These are phyloP conservation scores for Spodoptera littoralis DNA, from an alignment of 2,888 invertebrate genomes.

Conservation along the genomic window DNA sequence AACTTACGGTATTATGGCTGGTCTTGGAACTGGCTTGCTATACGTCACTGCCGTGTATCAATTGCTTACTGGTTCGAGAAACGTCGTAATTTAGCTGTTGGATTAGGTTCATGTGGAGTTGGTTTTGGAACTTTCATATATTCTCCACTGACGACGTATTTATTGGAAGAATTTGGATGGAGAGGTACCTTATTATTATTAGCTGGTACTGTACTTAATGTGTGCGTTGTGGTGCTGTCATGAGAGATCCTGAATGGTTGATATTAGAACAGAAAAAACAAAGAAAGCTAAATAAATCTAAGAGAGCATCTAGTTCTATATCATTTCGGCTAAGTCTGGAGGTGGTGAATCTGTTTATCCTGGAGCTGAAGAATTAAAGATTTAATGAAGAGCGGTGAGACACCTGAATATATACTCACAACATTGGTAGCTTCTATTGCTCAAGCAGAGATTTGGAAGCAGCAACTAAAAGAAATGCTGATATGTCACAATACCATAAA, in stretches of 20 bases:
- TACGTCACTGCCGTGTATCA: constrained; percentile 97
- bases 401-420: constrained; percentile 91
- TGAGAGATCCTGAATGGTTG: constrained; percentile 96
- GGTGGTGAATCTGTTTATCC: constrained; percentile 89
- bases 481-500: constrained; percentile 77
- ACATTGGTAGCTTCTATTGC: constrained; percentile 90
- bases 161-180: constrained; percentile 94
- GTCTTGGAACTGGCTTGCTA: constrained; percentile 94
- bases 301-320: constrained; percentile 85
- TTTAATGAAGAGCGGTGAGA: constrained; percentile 92
- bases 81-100: constrained; percentile 95
- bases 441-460: constrained; percentile 83
- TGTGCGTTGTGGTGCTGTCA: constrained; percentile 96
- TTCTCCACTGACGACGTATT: constrained; percentile 94
- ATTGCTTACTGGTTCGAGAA: constrained; percentile 98
- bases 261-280: constrained; percentile 90
- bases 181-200: constrained; percentile 93
- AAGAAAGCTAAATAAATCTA: constrained; percentile 84
- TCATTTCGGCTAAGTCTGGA: constrained; percentile 88
- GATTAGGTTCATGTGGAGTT: constrained; percentile 96
- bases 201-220: constrained; percentile 95
- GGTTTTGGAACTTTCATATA: constrained; percentile 97
- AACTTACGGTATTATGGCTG: constrained; percentile 95
- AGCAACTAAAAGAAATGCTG: constrained; percentile 83
- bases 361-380: constrained; percentile 91